These are phyloP conservation scores for Bactericera cockerelli DNA, from an alignment of 1,140 invertebrate genomes.

Conservation along the genomic window DNA sequence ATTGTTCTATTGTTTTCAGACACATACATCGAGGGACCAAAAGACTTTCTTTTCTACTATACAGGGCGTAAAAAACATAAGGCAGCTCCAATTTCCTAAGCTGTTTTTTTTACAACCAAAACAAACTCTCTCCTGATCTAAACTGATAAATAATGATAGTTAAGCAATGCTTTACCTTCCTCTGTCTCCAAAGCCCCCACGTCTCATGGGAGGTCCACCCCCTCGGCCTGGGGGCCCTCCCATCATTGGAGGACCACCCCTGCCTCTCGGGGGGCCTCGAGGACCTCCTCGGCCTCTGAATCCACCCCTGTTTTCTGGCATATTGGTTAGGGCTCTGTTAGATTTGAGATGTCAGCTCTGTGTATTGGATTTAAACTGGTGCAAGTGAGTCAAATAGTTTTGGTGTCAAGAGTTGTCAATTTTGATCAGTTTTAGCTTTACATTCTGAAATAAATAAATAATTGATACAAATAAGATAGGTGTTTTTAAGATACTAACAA, in stretches of 20 bases:
- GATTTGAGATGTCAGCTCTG: no score
- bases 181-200: not conserved
- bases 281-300: conserved; percentile 2
- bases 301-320: conserved; percentile 2
- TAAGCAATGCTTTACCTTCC: not conserved
- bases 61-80: not conserved
- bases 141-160: not conserved
- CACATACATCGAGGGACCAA: no score
- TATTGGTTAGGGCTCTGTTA: no score
- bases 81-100: not conserved
- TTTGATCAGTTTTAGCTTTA: no score
- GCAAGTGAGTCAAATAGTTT: no score
- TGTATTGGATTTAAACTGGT: no score
- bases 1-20: no score
- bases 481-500: no score
- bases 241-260: not conserved
- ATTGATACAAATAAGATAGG: no score
- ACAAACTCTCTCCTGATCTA: not conserved
- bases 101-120: not conserved
- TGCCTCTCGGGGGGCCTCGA: not conserved
- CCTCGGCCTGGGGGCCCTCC: not conserved
- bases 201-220: not conserved
- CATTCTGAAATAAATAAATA: no score
- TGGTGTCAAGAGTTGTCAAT: no score
- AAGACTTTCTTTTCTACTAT: not conserved